Percentiles rank a stretch among this genome's conserved stretches.
phyloP scores from a whole-genome alignment of 2,888 invertebrate species.

The Pandemis corylana region DNA sequence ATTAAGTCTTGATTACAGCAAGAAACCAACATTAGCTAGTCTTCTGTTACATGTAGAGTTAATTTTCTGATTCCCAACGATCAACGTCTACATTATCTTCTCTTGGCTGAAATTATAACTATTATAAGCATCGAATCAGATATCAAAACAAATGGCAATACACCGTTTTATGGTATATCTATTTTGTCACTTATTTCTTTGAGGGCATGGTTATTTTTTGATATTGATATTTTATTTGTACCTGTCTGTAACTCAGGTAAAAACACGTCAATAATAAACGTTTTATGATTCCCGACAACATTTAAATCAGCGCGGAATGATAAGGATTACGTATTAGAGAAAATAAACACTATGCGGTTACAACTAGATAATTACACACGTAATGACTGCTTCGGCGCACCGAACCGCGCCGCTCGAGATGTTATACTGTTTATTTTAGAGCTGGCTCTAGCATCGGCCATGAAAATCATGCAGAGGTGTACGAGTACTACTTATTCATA shows the following conservation, averaged over 20 bases:
- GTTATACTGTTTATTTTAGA: constrained; percentile 82
- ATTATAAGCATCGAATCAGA: too few species aligned
- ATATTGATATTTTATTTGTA: too few species aligned
- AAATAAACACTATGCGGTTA: constrained; percentile 30
- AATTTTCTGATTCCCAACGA: background rate
- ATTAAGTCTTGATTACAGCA: background rate
- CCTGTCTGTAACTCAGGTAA: background rate
- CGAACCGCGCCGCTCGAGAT: constrained; percentile 72
- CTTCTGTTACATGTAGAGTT: constrained; percentile 5
- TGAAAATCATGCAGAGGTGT: constrained; percentile 75
- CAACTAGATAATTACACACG: constrained; percentile 59
- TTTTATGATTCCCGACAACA: background rate
- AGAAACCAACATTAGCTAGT: background rate
- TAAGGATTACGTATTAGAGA: constrained; percentile 10
- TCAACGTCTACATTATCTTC: background rate
- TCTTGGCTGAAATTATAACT: background rate
- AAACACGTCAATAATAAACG: background rate
- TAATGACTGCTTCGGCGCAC: constrained; percentile 58
- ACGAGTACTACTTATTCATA: constrained; percentile 57
- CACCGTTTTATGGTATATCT: too few species aligned
- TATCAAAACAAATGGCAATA: too few species aligned
- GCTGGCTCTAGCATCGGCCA: constrained; percentile 71
- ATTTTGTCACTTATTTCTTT: too few species aligned
- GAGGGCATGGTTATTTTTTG: too few species aligned
- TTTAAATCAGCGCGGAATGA: background rate